Evolutionary conservation across 2,113 vertebrate genomes (phyloP).

Genomic region (Myanophis thanlyinensis): DNA sequence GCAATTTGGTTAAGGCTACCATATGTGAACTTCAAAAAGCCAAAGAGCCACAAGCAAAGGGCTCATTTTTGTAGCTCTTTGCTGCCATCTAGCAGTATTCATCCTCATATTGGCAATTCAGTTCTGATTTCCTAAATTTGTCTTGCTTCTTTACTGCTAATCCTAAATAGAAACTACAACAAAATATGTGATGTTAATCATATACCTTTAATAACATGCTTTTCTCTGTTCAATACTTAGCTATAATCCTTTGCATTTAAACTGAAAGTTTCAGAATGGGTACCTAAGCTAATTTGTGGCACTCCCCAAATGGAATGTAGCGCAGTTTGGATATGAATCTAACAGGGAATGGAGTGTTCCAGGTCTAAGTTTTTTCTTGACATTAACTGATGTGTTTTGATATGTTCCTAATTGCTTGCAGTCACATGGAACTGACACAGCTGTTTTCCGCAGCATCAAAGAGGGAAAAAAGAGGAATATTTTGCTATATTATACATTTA

Average conservation of each 20-base stretch:
- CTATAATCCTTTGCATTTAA: background rate
- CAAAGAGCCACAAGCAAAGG: background rate
- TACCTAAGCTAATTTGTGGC: background rate
- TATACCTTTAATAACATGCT: background rate
- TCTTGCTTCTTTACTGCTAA: background rate
- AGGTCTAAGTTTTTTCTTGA: slow-evolving; percentile 26
- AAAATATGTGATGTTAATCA: background rate
- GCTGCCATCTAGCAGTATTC: background rate
- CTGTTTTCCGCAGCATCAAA: slow-evolving; percentile 61
- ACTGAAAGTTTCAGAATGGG: background rate
- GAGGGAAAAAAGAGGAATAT: slow-evolving; percentile 56
- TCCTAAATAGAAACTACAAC: background rate
- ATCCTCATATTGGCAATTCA: background rate
- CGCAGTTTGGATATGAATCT: slow-evolving; percentile 4
- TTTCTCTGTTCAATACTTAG: background rate
- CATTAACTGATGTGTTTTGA: slow-evolving; percentile 49
- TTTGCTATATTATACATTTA: slow-evolving; percentile 60
- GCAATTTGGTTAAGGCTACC: background rate
- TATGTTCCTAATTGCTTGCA: slow-evolving; percentile 54
- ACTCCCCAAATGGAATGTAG: background rate
- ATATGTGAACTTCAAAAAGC: background rate
- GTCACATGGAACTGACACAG: slow-evolving; percentile 62
- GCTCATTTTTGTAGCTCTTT: background rate
- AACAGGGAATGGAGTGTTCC: background rate
- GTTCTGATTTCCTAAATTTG: background rate